Percentiles rank a stretch among this genome's conserved stretches.
phyloP scores from a whole-genome alignment of 1,140 invertebrate genomes.

The Heliconius hermathena region DNA sequence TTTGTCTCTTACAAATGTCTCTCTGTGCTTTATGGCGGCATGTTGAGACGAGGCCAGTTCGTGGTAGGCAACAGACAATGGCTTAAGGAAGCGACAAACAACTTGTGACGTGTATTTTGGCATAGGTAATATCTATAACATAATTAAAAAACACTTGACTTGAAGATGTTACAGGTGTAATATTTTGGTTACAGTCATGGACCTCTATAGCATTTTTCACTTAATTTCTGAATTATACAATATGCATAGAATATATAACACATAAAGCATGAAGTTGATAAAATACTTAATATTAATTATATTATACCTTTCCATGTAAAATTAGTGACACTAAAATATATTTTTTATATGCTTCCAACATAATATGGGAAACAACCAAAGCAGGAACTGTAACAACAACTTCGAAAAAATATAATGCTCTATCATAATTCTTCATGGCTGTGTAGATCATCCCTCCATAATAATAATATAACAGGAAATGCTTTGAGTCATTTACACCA shows the following conservation, averaged over 20 bases:
- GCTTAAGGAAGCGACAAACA: constrained; percentile 94
- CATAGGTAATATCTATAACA: constrained; percentile 85
- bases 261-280: too few species aligned
- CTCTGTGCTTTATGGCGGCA: constrained; percentile 90
- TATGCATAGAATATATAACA: too few species aligned
- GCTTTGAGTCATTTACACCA: constrained; percentile 93
- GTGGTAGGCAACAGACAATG: constrained; percentile 94
- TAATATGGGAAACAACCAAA: constrained; percentile 96
- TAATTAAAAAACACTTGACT: too few species aligned
- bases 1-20: constrained; percentile 92
- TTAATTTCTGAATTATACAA: too few species aligned
- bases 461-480: constrained; percentile 97
- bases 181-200: too few species aligned
- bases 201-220: too few species aligned
- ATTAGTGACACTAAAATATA: constrained; percentile 96
- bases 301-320: constrained; percentile 91
- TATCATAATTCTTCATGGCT: constrained; percentile 94
- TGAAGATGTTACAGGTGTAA: too few species aligned
- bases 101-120: constrained; percentile 97
- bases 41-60: constrained; percentile 93
- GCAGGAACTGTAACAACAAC: constrained; percentile 96
- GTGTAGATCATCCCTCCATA: constrained; percentile 99
- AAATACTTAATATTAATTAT: not conserved
- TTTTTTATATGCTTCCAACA: constrained; percentile 98
- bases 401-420: constrained; percentile 97